Base-by-base conservation (phyloP, 2,888 invertebrate genomes). In the Dicycla oo region DNA sequence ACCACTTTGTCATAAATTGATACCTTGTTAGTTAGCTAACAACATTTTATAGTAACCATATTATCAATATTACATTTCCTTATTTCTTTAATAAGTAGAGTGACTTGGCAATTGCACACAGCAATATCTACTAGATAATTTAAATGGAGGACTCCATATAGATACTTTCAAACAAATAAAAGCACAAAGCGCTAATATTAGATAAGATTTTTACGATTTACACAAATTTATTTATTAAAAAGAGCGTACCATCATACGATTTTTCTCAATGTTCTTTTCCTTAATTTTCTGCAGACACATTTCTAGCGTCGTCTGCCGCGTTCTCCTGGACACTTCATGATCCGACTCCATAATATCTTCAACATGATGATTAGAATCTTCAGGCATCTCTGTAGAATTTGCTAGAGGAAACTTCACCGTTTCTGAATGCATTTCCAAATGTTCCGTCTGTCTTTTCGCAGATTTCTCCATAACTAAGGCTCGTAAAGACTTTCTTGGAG, bases 391-490 rank as follows among this genome's bases (percentile, higher is more conserved):
- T 0, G 89, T 91, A 4, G 93, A 91, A 76, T 90, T 91, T 0
- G 91, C 90, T 81, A 85, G 86, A 5, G 92, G 91, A 18, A 88
- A 75, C 26, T 88, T 88, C 0, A 79, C 81, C 3, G 88, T 89
- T 3, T 90, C 88, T 0, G 88, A 85, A 23, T 89, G 88, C 3
- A 84, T 63, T 15, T 90, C 89, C 20, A 82, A 81, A 6, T 82
- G 68, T 62, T 83, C 80, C 0, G 92, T 93, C 68, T 91, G 89
- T 20, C 91, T 84, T 85, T 94, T 94, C 2, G 94, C 93, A 0
- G 94, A 91, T 82, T 94, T 94, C 70, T 95, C 95, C 94, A 95
- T 93, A 2, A 95, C 95, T 45, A 95, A 81, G 0, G 95, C 88
- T 26, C 95, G 83, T 73, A 95, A 81, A 5, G 95, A 95, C 80